Evolutionary conservation across 2,888 invertebrate species (phyloP), one percentile per base, ranked within the genome.

Genomic region (Ectropis crepuscularia): DNA sequence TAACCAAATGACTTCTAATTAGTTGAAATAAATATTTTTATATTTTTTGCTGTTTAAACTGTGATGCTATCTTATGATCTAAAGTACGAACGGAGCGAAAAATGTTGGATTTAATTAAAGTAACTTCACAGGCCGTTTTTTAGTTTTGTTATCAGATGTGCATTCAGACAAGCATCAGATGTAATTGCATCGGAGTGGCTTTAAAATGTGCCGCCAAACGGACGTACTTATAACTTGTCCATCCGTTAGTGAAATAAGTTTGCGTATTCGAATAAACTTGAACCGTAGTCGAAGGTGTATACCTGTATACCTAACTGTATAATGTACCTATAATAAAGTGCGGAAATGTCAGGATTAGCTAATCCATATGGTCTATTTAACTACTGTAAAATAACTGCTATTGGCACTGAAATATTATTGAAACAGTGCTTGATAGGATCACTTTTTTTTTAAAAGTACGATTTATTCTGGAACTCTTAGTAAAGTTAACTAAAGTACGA

Each of bases 41-140:
- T 75, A 74, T 77, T 61, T 78, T 75, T 76, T 64, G 64, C 60
- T n/a, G 51, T 51, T 60, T 55, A 55, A 77, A 74, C 72, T 78
- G 74, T 74, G 77, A 83, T 82, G 62, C 76, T 82, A 84, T 86
- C 85, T 74, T 55, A 63, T 68, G 71, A 76, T 74, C 72, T 70
- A 71, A 73, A 74, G 68, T 74, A 79, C 77, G 65, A 74, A 77
- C 78, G 73, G 71, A 79, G 81, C 74, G 77, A 83, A 83, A 85
- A 82, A 84, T 77, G 79, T 78, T 69, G 82, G 80, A 82, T 90
- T 90, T 87, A 88, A 90, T 90, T 90, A 87, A 89, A 86, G 80
- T 80, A 81, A 82, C 81, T 83, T 77, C 78, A 81, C 78, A 80
- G 79, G 80, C 78, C 76, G 73, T 86, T 89, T 87, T 83, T 87